Percentiles rank a stretch among this genome's conserved stretches.
Evolutionary conservation across 2,797 vertebrate genomes (phyloP).

Genomic region (Simalia tracyae): DNA sequence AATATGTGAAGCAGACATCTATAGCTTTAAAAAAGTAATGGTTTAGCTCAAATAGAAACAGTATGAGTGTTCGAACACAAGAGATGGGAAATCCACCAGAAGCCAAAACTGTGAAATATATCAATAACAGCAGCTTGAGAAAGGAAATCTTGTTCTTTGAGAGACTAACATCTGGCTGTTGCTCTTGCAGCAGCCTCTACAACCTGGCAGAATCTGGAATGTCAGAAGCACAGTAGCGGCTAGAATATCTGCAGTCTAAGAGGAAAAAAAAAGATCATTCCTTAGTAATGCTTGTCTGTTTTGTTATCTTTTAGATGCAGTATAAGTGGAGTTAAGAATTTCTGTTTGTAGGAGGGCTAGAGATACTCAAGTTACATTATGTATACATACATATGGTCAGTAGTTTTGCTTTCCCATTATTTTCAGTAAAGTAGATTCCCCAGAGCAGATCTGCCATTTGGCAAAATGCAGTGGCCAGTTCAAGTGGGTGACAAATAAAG

Average conservation of each 20-base stretch:
- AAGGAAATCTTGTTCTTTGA: background rate
- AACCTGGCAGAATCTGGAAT: background rate
- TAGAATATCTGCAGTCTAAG: background rate
- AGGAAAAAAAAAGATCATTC: background rate
- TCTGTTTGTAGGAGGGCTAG: background rate
- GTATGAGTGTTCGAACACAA: background rate
- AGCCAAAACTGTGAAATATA: background rate
- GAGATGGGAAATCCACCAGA: background rate
- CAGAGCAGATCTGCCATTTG: constrained; percentile 5
- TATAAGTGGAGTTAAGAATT: background rate
- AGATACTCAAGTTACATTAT: background rate
- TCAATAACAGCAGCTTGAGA: background rate
- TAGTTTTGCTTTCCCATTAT: background rate
- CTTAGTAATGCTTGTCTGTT: background rate
- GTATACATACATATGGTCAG: background rate
- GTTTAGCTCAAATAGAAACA: background rate
- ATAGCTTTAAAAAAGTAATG: background rate
- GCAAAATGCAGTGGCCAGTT: background rate
- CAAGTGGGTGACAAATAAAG: background rate
- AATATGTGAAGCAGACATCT: background rate
- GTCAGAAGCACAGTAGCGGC: background rate
- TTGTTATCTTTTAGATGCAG: background rate
- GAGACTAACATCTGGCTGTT: background rate
- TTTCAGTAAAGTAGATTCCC: background rate
- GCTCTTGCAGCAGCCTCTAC: background rate